Conservation (phyloP, 2,888 invertebrate species). For the Megamerina dolium region DNA sequence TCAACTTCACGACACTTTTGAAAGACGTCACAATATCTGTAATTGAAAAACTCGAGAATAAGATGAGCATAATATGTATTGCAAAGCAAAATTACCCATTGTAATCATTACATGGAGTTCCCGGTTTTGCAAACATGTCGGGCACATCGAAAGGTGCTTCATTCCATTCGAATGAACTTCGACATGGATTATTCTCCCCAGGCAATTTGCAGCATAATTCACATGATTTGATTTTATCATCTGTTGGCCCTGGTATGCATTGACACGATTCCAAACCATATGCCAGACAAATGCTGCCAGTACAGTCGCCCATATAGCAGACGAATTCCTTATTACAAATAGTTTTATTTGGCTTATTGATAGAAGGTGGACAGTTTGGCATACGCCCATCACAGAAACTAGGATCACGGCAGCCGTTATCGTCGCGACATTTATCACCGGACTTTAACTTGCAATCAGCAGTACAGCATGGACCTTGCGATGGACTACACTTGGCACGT, state of each 20-base stretch:
- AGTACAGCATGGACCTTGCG: conserved; percentile 92
- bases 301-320: conserved; percentile 93
- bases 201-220: conserved; percentile 88
- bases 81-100: too few relatives aligned
- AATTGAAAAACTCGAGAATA: too few relatives aligned
- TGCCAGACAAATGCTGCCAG: conserved; percentile 94
- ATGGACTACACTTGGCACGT: conserved; percentile 47
- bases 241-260: conserved; percentile 73
- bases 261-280: conserved; percentile 96
- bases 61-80: too few relatives aligned
- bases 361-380: conserved; percentile 86
- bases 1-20: conserved; percentile 84
- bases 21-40: conserved; percentile 61
- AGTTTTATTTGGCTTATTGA: conserved; percentile 88
- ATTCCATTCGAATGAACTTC: conserved; percentile 89
- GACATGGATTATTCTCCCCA: conserved; percentile 73
- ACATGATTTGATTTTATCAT: conserved; percentile 80
- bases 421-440: conserved; percentile 83
- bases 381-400: conserved; percentile 86
- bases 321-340: conserved; percentile 96
- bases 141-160: conserved; percentile 83
- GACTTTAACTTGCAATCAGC: conserved; percentile 76
- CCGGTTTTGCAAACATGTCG: conserved; percentile 88
- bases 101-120: conserved; percentile 90
- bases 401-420: conserved; percentile 89